Evolutionary conservation across 2,797 vertebrate species (phyloP), one percentile per base, ranked within the genome.

Genomic region (Tauraco hartlaubi): DNA sequence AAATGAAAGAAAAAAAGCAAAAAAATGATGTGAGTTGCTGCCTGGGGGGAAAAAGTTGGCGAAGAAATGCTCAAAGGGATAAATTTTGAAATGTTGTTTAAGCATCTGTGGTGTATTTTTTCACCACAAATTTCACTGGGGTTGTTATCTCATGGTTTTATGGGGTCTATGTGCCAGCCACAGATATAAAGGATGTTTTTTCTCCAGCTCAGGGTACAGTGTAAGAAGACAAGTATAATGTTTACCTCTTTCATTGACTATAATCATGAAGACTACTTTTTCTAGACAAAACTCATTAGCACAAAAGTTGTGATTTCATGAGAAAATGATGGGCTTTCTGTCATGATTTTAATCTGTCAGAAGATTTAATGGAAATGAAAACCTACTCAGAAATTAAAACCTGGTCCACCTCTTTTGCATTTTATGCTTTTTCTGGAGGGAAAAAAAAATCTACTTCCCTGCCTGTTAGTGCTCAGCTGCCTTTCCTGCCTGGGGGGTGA

Each of bases 141-240:
- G 92, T 93, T 85, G 87, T 67, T 58, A 56, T 97, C 69, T 88
- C 69, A 73, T 82, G 90, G 63, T 92, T 97, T 97, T 97, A 90
- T 91, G 93, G 16, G 68, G 63, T 71, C 88, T 80, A 5, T 77
- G 49, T 3, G 2, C 66, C 92, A 25, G 39, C 52, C 41, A 68
- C 1, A 1, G 78, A 43, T 83, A 68, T 68, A 78, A 58, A 83
- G 37, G 15, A 62, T 55, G n/a, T 2, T 49, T 82, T 88, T 85
- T 61, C 58, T 73, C 51, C 58, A 71, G 58, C 16, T 20, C 25
- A 52, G 46, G 39, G 7, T 64, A 54, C 22, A 89, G 43, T 23
- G 58, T 13, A 35, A 83, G 68, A 71, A n/a, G 71, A 44, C 68
- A 83, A 83, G 77, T 77, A 33, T 8, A 74, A 56, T 21, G 52